Evolutionary conservation across 2,797 vertebrate species (phyloP).

Genomic region (Sphaeramia orbicularis): DNA sequence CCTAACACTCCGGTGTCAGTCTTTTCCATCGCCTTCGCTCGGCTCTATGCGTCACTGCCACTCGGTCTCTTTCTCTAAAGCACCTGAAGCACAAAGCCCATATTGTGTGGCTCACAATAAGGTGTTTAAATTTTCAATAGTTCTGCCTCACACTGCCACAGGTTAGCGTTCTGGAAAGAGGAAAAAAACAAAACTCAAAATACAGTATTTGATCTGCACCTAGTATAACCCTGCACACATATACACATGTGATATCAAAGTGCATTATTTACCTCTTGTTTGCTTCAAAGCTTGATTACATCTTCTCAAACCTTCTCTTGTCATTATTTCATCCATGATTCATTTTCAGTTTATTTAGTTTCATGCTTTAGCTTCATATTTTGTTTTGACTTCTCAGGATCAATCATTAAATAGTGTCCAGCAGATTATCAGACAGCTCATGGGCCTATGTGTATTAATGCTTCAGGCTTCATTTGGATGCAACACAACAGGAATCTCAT

Average conservation of each 20-base stretch:
- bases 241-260: not conserved
- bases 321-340: too few species aligned
- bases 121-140: slow-evolving; percentile 32
- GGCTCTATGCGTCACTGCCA: slow-evolving; percentile 32
- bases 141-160: slow-evolving; percentile 11
- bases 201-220: slow-evolving; percentile 17
- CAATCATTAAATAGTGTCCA: too few species aligned
- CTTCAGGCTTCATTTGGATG: too few species aligned
- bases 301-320: not conserved
- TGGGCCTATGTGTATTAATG: too few species aligned
- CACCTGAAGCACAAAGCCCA: slow-evolving; percentile 52
- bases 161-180: not conserved
- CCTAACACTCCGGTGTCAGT: slow-evolving; percentile 53
- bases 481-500: too few species aligned
- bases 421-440: too few species aligned
- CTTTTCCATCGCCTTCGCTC: slow-evolving; percentile 46
- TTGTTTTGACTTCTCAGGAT: too few species aligned
- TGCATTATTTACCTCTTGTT: not conserved
- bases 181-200: slow-evolving; percentile 12
- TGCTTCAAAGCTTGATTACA: not conserved
- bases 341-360: too few species aligned
- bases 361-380: too few species aligned
- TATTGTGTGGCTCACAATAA: slow-evolving; percentile 61
- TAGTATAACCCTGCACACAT: not conserved
- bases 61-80: slow-evolving; percentile 39